phyloP scores from a whole-genome alignment of 2,888 invertebrate genomes.

The Augochlorella aurata region DNA sequence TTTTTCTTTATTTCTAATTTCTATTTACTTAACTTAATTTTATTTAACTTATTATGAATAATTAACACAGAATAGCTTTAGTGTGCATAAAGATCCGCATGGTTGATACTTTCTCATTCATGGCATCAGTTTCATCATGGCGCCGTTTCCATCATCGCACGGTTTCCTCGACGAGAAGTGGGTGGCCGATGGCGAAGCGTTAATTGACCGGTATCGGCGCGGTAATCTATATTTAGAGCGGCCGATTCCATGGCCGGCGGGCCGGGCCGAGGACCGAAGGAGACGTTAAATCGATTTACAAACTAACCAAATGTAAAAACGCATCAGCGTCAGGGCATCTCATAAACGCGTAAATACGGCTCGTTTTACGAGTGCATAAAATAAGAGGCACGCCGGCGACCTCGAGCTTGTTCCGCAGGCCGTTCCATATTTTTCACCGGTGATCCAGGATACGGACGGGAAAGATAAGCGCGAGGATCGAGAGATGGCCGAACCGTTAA shows the following conservation, averaged over 20 bases:
- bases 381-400: constrained; percentile 42
- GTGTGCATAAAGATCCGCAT: too few relatives aligned
- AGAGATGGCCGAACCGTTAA: constrained; percentile 54
- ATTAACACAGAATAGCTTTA: too few relatives aligned
- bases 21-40: too few relatives aligned
- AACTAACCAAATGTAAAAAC: constrained; percentile 41
- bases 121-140: too few relatives aligned
- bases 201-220: constrained; percentile 40
- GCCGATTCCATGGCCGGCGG: not conserved
- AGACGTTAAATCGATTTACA: constrained; percentile 42
- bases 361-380: constrained; percentile 57
- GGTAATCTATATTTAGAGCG: constrained; percentile 31
- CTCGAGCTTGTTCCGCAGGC: constrained; percentile 56
- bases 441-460: constrained; percentile 54
- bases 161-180: constrained; percentile 33
- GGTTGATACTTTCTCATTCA: too few relatives aligned
- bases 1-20: too few relatives aligned
- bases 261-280: constrained; percentile 9
- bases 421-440: constrained; percentile 55
- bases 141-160: not conserved
- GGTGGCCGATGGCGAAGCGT: constrained; percentile 49
- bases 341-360: constrained; percentile 54
- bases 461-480: constrained; percentile 54
- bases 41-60: too few relatives aligned
- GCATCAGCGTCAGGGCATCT: constrained; percentile 38